These are phyloP conservation scores for Anas platyrhynchos DNA, from an alignment of 2,113 vertebrate genomes.

Conservation along the genomic window DNA sequence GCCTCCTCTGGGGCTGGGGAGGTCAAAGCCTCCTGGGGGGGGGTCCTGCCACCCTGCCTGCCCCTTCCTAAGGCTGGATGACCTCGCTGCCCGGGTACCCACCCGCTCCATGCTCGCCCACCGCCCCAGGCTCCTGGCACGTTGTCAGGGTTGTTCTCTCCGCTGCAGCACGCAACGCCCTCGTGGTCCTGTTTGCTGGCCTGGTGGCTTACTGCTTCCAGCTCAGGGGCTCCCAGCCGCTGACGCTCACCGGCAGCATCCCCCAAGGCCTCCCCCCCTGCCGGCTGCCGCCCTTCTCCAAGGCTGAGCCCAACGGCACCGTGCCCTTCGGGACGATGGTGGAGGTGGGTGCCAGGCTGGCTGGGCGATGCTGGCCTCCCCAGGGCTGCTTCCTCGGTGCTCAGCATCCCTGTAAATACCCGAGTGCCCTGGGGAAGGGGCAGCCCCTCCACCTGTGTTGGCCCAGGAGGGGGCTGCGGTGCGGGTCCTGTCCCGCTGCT, in stretches of 20 bases:
- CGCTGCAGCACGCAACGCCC: slow-evolving; percentile 81
- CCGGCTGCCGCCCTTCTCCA: slow-evolving; percentile 78
- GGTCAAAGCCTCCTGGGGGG: not conserved
- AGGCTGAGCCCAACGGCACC: slow-evolving; percentile 81
- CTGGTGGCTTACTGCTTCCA: slow-evolving; percentile 88
- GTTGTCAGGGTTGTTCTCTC: not conserved
- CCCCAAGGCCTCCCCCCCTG: slow-evolving; percentile 84
- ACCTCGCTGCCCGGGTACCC: fast-evolving
- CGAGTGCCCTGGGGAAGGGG: not conserved
- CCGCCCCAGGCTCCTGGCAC: fast-evolving
- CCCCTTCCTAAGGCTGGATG: not conserved
- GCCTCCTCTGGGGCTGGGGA: not conserved
- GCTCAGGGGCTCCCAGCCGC: slow-evolving; percentile 76
- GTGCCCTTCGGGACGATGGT: slow-evolving; percentile 82
- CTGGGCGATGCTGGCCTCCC: not conserved
- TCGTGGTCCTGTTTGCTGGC: slow-evolving; percentile 88
- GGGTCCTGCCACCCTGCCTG: not conserved
- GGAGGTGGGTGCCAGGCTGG: slow-evolving; percentile 72
- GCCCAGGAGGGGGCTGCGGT: not conserved
- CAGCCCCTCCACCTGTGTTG: not conserved
- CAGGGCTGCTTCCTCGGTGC: not conserved
- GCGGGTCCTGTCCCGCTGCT: fast-evolving
- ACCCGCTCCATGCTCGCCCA: fast-evolving
- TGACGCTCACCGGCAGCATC: slow-evolving; percentile 87
- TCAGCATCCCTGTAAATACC: not conserved